These are phyloP conservation scores for Drosophila tristis DNA, from an alignment of 1,140 invertebrate species.

Conservation along the genomic window DNA sequence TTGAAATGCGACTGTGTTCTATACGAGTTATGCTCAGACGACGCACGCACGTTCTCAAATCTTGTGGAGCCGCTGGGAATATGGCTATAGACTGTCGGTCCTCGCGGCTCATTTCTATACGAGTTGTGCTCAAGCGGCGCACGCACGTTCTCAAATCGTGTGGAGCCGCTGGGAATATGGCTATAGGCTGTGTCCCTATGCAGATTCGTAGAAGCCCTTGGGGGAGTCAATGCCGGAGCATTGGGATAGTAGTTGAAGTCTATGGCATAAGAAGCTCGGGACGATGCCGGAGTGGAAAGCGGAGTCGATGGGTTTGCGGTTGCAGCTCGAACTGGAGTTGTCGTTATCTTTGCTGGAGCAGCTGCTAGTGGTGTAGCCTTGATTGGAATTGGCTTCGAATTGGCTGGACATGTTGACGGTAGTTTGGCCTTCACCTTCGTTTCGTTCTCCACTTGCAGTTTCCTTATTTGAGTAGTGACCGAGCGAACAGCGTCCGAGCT, in stretches of 20 bases:
- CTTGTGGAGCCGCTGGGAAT: conserved; percentile 31
- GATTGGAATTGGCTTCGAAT: not conserved
- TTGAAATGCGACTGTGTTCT: conserved; percentile 21
- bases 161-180: conserved; percentile 32
- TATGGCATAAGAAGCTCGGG: no score
- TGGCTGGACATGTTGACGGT: no score
- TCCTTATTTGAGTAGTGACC: conserved; percentile 32
- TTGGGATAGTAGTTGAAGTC: no score
- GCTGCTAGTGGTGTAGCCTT: no score
- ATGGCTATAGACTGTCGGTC: conserved; percentile 14
- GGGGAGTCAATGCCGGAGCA: no score
- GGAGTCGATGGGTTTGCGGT: no score
- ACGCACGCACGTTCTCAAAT: conserved; percentile 18
- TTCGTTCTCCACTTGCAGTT: conserved; percentile 18
- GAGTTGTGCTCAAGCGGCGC: conserved; percentile 10
- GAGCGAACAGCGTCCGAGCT: conserved; percentile 30
- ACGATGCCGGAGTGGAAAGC: no score
- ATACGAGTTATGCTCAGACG: conserved; percentile 7
- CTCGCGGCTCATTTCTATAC: not conserved
- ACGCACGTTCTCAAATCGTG: conserved; percentile 18
- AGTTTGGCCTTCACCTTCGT: not conserved
- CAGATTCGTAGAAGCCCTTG: not conserved
- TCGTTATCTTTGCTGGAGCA: no score
- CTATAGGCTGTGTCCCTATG: conserved; percentile 18
- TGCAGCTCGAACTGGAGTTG: no score